These are phyloP conservation scores for Muricea muricata DNA, from an alignment of 92 coral and sea anemone genomes.

Conservation along the genomic window DNA sequence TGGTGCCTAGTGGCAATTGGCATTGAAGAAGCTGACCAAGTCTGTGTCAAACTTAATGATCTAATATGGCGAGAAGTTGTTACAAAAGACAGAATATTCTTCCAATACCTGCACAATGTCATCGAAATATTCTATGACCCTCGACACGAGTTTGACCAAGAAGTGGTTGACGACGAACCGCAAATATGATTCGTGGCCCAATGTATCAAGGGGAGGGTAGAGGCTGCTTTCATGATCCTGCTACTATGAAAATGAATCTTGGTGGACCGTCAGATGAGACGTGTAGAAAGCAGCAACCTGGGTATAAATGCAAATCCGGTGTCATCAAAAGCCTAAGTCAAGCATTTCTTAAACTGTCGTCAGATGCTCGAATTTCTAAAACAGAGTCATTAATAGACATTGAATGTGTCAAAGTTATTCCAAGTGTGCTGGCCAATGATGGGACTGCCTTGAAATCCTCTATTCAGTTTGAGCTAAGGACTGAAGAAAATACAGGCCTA, in stretches of 20 bases:
- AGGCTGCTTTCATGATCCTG: constrained; percentile 39
- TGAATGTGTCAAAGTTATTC: constrained; percentile 30
- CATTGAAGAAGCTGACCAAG: constrained; percentile 56
- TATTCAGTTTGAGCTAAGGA: constrained; percentile 43
- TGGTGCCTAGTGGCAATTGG: constrained; percentile 52
- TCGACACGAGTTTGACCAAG: constrained; percentile 46
- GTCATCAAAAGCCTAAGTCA: constrained; percentile 37
- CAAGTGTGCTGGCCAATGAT: constrained; percentile 43
- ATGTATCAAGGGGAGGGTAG: background rate
- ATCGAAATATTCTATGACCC: constrained; percentile 42
- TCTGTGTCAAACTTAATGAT: constrained; percentile 46
- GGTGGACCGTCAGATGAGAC: constrained; percentile 59
- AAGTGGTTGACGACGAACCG: constrained; percentile 30
- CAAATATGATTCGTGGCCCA: background rate
- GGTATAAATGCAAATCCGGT: constrained; percentile 50
- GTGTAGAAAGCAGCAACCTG: constrained; percentile 49
- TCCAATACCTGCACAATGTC: constrained; percentile 36
- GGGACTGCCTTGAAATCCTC: constrained; percentile 45
- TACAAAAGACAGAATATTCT: constrained; percentile 40
- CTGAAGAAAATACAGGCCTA: constrained; percentile 44
- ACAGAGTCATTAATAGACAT: constrained; percentile 46
- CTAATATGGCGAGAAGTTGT: constrained; percentile 36
- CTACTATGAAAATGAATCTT: constrained; percentile 57
- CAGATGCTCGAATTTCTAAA: background rate
- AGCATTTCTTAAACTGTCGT: constrained; percentile 37